Evolutionary conservation across 2,888 invertebrate species (phyloP).

Genomic region (Leptopterna dolabrata): DNA sequence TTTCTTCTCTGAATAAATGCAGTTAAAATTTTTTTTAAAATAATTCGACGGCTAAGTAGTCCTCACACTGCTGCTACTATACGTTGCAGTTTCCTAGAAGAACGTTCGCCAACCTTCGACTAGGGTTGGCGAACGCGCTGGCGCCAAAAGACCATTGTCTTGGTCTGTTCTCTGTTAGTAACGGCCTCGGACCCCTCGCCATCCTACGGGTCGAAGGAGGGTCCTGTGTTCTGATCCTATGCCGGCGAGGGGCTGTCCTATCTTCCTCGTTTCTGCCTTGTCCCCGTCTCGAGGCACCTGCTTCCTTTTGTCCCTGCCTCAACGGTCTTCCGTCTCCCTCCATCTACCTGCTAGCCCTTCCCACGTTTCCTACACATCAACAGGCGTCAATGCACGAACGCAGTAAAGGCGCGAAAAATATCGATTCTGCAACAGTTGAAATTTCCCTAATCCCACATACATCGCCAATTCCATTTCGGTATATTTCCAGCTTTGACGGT

Average conservation of each 20-base stretch:
- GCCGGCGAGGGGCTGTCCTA: background rate
- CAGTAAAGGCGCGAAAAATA: background rate
- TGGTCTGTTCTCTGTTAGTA: background rate
- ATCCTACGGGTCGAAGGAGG: background rate
- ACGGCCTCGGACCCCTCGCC: background rate
- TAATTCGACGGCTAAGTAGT: no score
- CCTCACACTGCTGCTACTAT: no score
- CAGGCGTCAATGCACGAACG: background rate
- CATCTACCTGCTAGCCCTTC: background rate
- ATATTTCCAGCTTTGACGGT: no score
- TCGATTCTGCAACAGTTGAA: background rate
- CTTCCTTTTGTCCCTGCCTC: background rate
- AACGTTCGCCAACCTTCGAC: background rate
- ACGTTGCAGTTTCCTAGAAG: background rate
- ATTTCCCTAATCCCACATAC: no score
- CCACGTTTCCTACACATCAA: background rate
- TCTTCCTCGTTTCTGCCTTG: background rate
- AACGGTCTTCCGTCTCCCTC: background rate
- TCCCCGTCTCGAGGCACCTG: background rate
- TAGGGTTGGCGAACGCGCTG: background rate
- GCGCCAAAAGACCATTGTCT: conserved; percentile 14
- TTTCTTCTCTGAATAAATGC: no score
- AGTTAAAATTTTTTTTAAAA: no score
- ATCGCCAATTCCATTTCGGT: no score
- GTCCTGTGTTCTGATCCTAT: background rate